These are phyloP conservation scores for Rhinolophus sinicus DNA, from an alignment of 2,113 vertebrate species.

Conservation along the genomic window DNA sequence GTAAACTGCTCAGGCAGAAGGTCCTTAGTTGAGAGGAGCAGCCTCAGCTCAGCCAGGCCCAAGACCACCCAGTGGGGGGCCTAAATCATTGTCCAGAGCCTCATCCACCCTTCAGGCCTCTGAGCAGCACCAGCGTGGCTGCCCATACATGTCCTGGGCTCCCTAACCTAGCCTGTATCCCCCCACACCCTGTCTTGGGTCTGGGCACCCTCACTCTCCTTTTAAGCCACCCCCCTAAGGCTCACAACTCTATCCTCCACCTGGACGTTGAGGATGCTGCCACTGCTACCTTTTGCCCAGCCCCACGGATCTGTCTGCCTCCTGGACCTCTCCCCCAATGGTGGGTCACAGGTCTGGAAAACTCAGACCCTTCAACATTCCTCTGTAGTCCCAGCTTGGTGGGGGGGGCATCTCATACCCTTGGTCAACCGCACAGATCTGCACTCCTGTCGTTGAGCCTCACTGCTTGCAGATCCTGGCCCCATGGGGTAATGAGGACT, in stretches of 20 bases:
- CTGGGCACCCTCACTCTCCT: too few species aligned
- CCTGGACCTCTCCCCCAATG: not conserved
- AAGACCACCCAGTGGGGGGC: not conserved
- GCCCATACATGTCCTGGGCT: not conserved
- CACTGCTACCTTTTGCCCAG: not conserved
- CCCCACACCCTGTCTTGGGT: not conserved
- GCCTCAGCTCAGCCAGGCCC: not conserved
- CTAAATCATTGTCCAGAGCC: not conserved
- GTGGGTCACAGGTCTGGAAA: not conserved
- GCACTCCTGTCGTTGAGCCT: not conserved
- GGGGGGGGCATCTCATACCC: not conserved
- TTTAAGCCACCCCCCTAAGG: not conserved
- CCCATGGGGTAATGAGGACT: not conserved
- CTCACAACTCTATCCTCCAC: not conserved
- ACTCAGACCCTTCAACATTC: not conserved
- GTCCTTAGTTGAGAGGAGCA: not conserved
- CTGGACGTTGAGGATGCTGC: not conserved
- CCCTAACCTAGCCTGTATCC: not conserved
- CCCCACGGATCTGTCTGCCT: not conserved
- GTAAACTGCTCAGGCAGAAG: not conserved
- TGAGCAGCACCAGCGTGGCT: not conserved
- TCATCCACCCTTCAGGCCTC: not conserved
- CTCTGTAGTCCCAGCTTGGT: not conserved
- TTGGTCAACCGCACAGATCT: not conserved
- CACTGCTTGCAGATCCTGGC: not conserved